phyloP scores from a whole-genome alignment of 2,113 vertebrate species.

The Raja brachyura region DNA sequence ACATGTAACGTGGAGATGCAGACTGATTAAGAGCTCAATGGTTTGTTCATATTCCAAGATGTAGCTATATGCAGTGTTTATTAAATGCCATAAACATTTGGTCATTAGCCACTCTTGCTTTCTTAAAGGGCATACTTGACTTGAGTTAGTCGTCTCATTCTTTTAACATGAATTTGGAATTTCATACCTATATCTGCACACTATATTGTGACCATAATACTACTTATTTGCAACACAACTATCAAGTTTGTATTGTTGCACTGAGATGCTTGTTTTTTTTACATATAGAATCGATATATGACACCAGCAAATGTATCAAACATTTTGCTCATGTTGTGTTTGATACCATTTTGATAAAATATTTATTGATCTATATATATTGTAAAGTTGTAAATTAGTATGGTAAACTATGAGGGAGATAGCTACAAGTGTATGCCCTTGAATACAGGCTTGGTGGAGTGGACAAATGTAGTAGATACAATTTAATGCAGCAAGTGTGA shows the following conservation, averaged over 20 bases:
- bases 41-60: constrained; percentile 9
- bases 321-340: not conserved
- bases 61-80: not conserved
- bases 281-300: not conserved
- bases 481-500: too few relatives aligned
- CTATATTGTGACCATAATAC: not conserved
- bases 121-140: not conserved
- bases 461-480: too few relatives aligned
- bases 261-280: not conserved
- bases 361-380: too few relatives aligned
- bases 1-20: not conserved
- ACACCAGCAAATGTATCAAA: not conserved
- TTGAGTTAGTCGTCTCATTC: not conserved
- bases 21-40: not conserved
- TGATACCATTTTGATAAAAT: not conserved
- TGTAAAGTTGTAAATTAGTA: too few relatives aligned
- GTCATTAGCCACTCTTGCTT: not conserved
- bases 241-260: not conserved
- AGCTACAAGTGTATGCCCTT: too few relatives aligned
- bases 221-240: not conserved
- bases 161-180: not conserved
- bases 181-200: not conserved
- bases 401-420: too few relatives aligned
- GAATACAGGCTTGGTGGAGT: too few relatives aligned
- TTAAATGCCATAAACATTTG: not conserved